Evolutionary conservation across 2,113 vertebrate genomes (phyloP), one percentile per base, ranked within the genome.

Genomic region (Pardalotus punctatus): DNA sequence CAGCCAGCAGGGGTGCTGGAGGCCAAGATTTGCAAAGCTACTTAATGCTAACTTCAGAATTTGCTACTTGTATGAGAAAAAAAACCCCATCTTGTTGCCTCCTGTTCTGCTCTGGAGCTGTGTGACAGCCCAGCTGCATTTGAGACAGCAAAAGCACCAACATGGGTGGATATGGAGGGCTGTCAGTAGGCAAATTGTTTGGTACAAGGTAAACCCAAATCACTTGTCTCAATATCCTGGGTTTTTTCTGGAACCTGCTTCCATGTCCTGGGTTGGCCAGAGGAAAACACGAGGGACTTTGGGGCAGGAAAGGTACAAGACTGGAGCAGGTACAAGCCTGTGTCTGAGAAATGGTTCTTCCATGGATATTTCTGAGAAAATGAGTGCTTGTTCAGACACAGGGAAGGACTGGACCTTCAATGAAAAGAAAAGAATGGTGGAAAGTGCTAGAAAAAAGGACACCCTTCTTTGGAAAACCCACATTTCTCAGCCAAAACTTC

Each of bases 1-100:
- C 77, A 92, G 86, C 95, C 95, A 89, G 86, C 77, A 84, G 93
- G 83, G 83, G 88, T 91, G 91, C 94, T 92, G 93, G 64, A 94
- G 58, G 78, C 71, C 84, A 81, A 82, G 81, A 40, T 94, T 95
- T 97, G 87, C 62, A 66, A 80, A 83, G 42, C 18, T 73, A 18
- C 27, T 33, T 82, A 61, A 47, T 36, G 38, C 16, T 33, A 65
- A 73, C 14, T 85, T 90, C 29, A 80, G 43, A 87, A 73, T 62
- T 72, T 77, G 18, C 42, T 69, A 47, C 25, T 80, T 93, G 42
- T 50, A 38, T 38, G 8, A 25, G 60, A 9, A 66, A 77, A 54
- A 62, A 45, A 0, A 40, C 38, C 0, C 11, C 24, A 21, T 31
- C 13, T 61, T 54, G 7, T 77, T 77, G 18, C 36, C 27, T 94